Evolutionary conservation across 2,113 vertebrate genomes (phyloP).

Genomic region (Tinamus guttatus): DNA sequence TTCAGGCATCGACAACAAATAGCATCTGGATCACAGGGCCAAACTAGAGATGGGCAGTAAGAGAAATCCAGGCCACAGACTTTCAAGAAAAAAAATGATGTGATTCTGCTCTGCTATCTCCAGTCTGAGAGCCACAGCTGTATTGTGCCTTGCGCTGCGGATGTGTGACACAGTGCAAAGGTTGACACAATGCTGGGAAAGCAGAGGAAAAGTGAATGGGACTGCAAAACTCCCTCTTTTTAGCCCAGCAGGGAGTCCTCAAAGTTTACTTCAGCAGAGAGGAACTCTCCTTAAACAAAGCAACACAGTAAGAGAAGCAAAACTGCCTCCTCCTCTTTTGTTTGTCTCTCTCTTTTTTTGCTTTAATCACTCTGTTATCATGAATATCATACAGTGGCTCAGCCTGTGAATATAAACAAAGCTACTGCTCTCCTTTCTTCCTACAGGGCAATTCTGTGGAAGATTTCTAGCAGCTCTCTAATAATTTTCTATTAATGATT

Average conservation of each 20-base stretch:
- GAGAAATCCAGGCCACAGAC: neutral
- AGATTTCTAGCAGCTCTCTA: conserved; percentile 7
- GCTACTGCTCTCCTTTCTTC: conserved; percentile 9
- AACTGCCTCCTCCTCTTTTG: conserved; percentile 26
- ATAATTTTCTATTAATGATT: conserved; percentile 38
- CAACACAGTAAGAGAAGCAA: neutral
- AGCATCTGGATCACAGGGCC: neutral
- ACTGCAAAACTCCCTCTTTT: conserved; percentile 31
- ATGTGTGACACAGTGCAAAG: conserved; percentile 60
- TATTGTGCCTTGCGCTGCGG: conserved; percentile 13
- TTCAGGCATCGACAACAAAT: neutral
- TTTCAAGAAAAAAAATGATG: conserved; percentile 10
- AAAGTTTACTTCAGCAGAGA: conserved; percentile 49
- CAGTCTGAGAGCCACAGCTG: neutral
- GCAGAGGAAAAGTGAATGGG: conserved; percentile 39
- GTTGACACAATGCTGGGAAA: conserved; percentile 67
- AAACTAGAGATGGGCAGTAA: neutral
- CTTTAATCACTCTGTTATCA: conserved; percentile 34
- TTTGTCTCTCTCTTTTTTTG: conserved; percentile 5
- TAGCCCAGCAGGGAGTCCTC: conserved; percentile 46
- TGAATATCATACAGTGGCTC: conserved; percentile 47
- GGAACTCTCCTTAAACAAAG: conserved; percentile 56
- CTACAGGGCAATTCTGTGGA: neutral
- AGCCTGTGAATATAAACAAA: conserved; percentile 54
- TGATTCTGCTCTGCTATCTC: neutral